Evolutionary conservation across 2,888 invertebrate species (phyloP).

Genomic region (Anagyrus pseudococci): DNA sequence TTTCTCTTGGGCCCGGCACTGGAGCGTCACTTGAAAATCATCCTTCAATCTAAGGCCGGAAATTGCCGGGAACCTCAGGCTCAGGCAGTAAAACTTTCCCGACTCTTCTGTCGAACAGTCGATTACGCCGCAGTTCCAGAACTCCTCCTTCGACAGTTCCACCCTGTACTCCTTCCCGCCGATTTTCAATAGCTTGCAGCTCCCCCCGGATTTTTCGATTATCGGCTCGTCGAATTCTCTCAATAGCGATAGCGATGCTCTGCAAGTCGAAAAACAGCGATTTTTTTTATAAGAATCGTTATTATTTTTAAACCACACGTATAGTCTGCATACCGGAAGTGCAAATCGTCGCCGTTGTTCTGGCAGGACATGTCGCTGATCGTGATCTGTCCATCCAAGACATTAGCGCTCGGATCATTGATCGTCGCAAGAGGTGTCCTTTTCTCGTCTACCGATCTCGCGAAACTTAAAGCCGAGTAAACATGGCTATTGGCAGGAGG

Average conservation of each 20-base stretch:
- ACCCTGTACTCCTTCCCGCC: slow-evolving; percentile 53
- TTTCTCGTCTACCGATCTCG: too few species aligned
- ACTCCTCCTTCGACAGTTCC: slow-evolving; percentile 62
- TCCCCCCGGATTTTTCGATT: slow-evolving; percentile 43
- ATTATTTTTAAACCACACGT: background rate
- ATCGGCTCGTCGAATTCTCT: slow-evolving; percentile 42
- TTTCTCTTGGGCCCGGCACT: slow-evolving; percentile 66
- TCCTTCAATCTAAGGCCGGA: slow-evolving; percentile 64
- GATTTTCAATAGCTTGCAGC: slow-evolving; percentile 43
- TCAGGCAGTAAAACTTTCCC: slow-evolving; percentile 64
- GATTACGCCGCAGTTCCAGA: slow-evolving; percentile 65
- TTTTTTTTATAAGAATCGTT: background rate
- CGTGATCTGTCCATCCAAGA: slow-evolving; percentile 31
- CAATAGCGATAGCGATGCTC: slow-evolving; percentile 43
- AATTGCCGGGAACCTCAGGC: slow-evolving; percentile 66
- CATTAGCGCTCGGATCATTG: too few species aligned
- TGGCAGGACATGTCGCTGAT: slow-evolving; percentile 51
- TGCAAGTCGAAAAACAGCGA: slow-evolving; percentile 10
- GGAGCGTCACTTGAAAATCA: slow-evolving; percentile 65
- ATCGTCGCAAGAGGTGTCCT: too few species aligned
- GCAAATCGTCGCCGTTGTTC: slow-evolving; percentile 45
- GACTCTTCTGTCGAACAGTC: slow-evolving; percentile 57
- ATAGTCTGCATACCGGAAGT: slow-evolving; percentile 42
- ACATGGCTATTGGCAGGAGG: too few species aligned
- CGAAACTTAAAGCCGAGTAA: too few species aligned